Base-by-base conservation (phyloP, 2,113 vertebrate genomes). In the Pagrus major region DNA sequence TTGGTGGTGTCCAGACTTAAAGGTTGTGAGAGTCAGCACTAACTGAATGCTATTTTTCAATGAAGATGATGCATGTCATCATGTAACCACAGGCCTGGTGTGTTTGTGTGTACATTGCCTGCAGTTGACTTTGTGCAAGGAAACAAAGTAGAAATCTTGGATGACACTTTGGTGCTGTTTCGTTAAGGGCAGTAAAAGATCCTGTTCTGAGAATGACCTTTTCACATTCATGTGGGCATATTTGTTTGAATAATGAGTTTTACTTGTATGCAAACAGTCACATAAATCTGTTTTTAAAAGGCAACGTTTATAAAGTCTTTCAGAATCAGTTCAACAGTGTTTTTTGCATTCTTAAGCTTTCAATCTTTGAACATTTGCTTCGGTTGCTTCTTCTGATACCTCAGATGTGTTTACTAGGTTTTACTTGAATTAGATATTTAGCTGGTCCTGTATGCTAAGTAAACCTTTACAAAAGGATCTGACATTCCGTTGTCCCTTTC, bases 21-120 rank as follows among this genome's bases (percentile, higher is more conserved):
- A 51, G 35, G 73, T 58, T 35, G 37, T 49, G 33, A 71, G 25
- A 21, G 23, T 66, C 52, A 71, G 72, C 66, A 71, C 25, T 64
- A 44, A 58, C 72, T 71, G 59, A 59, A 58, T 71, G 49, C 59
- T 35, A 20, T 33, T 54, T 81, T 78, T 78, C 42, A 75, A 23
- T 23, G 76, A 49, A 69, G 54, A 81, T 49, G 63, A 55, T 68
- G 66, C 5, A 20, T 78, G 66, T 84, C 39, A 69, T 16, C 47
- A 64, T 79, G 47, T 84, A 54, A 56, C 44, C 71, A 72, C 64
- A 58, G 58, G 56, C 39, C 35, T 49, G 6, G 71, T 33, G 46
- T 33, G 71, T 76, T 31, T 96, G 96, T 96, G 94, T 93, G 52
- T 20, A 0, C 12, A 59, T 52, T 12, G 80, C 80, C 77, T 71